Conservation (phyloP, 2,797 vertebrate genomes). For the Anguilla marmorata region DNA sequence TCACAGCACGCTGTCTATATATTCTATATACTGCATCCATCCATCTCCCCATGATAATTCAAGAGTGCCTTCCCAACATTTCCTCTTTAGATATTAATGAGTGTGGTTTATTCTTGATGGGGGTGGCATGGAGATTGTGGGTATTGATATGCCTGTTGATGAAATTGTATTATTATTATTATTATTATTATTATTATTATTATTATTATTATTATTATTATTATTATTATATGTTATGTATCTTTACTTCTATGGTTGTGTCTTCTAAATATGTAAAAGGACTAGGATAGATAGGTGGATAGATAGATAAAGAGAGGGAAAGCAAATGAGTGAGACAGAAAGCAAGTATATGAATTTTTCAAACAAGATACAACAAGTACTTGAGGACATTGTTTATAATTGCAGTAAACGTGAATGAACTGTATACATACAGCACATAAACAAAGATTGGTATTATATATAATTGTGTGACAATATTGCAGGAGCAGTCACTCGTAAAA, state of each 20-base stretch:
- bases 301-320: neutral
- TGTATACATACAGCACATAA: neutral
- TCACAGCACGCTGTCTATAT: neutral
- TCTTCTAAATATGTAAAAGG: neutral
- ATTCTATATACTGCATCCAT: neutral
- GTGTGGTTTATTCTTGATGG: neutral
- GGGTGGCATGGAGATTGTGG: neutral
- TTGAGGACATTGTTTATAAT: neutral
- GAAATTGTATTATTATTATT: neutral
- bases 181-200: slow-evolving; percentile 1
- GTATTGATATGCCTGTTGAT: neutral
- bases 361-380: neutral
- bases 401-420: neutral
- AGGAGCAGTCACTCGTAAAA: neutral
- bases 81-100: slow-evolving; percentile 5
- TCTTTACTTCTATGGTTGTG: neutral
- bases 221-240: neutral
- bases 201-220: neutral
- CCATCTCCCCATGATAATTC: neutral
- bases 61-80: neutral
- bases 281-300: neutral
- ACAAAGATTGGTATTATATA: neutral
- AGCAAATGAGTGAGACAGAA: neutral
- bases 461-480: neutral
- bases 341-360: neutral